Conservation (phyloP, 2,113 vertebrate species). For the Peucedramus taeniatus region DNA sequence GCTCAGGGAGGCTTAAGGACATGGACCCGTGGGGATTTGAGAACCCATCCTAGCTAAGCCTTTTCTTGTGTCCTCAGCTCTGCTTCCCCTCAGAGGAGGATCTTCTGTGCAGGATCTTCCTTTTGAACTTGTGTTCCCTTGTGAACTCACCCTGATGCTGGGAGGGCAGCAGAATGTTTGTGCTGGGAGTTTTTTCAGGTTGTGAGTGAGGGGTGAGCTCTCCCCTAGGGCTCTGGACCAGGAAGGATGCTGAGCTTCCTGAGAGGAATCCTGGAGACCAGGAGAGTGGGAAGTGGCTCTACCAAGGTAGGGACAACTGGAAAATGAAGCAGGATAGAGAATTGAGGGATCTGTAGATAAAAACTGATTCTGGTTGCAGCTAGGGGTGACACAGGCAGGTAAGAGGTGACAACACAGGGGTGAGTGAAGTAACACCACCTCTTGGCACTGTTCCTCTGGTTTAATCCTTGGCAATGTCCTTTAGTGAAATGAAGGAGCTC, state of each 20-base stretch:
- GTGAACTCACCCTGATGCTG: fast-evolving
- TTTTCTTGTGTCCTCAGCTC: not conserved
- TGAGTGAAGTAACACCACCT: not conserved
- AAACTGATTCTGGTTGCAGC: not conserved
- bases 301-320: fast-evolving
- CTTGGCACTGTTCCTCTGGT: not conserved
- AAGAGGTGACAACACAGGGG: not conserved
- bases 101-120: not conserved
- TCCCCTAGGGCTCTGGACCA: not conserved
- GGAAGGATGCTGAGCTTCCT: not conserved
- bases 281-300: not conserved
- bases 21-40: not conserved
- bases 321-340: not conserved
- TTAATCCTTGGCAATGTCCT: not conserved
- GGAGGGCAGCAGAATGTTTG: not conserved
- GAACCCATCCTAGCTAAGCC: not conserved
- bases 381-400: fast-evolving
- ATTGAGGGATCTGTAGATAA: not conserved
- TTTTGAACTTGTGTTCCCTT: not conserved
- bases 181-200: not conserved
- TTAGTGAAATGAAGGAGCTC: not conserved
- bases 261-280: not conserved
- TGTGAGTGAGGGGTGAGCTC: not conserved
- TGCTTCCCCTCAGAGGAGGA: not conserved
- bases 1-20: not conserved